These are phyloP conservation scores for Drosophila setosimentum DNA, from an alignment of 2,888 invertebrate genomes.

Conservation along the genomic window DNA sequence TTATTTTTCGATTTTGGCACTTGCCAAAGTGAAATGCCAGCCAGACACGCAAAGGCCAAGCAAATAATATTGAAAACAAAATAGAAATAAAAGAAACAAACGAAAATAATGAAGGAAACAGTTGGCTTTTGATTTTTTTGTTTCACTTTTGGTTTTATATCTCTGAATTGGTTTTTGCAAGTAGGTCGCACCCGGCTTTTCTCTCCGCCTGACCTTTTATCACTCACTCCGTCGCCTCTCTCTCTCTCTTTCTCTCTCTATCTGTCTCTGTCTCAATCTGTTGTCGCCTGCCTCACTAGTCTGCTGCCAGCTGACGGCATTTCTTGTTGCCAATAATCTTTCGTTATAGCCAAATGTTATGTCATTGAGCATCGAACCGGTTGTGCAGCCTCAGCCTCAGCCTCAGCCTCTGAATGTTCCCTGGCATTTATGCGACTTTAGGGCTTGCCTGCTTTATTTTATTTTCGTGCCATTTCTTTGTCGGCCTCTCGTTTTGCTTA, in stretches of 20 bases:
- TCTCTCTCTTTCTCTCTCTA: neutral
- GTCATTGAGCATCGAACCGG: slow-evolving; percentile 72
- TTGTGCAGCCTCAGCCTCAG: slow-evolving; percentile 42
- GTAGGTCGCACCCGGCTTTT: slow-evolving; percentile 59
- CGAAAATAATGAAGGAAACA: slow-evolving; percentile 14
- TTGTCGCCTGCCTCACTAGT: slow-evolving; percentile 5
- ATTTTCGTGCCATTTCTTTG: slow-evolving; percentile 45
- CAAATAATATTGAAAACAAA: slow-evolving; percentile 47
- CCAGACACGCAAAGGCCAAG: slow-evolving; percentile 56
- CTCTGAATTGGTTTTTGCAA: slow-evolving; percentile 38
- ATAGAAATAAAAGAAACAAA: neutral
- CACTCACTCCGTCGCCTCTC: slow-evolving; percentile 6
- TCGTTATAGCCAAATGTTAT: slow-evolving; percentile 70
- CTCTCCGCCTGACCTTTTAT: slow-evolving; percentile 54
- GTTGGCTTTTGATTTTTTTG: slow-evolving; percentile 12
- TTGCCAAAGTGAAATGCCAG: slow-evolving; percentile 68
- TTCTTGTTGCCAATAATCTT: slow-evolving; percentile 69
- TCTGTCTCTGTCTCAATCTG: neutral
- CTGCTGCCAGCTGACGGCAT: slow-evolving; percentile 16
- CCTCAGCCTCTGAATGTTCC: slow-evolving; percentile 43
- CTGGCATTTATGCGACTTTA: slow-evolving; percentile 56
- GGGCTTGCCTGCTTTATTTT: slow-evolving; percentile 50
- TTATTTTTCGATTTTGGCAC: slow-evolving; percentile 45
- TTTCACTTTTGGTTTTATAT: slow-evolving; percentile 24
- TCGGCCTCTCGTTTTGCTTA: slow-evolving; percentile 6